Conservation (phyloP, 2,888 invertebrate species). For the Diploptera punctata region DNA sequence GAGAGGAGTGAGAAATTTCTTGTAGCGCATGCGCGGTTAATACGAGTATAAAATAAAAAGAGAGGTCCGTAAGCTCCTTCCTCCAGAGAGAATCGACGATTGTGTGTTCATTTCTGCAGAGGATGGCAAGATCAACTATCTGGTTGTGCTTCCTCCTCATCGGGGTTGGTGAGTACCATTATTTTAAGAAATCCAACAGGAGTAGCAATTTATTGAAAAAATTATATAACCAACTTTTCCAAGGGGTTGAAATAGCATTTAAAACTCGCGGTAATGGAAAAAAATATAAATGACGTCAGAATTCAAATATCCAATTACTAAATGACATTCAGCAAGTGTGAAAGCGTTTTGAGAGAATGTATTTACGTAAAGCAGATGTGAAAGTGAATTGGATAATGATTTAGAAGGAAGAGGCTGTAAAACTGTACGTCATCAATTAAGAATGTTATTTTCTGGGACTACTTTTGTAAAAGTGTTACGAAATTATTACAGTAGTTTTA, state of each 20-base stretch:
- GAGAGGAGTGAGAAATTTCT: background rate
- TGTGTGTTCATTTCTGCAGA: slow-evolving; percentile 15
- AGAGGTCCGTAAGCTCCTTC: slow-evolving; percentile 44
- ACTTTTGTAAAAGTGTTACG: no score
- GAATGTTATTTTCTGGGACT: no score
- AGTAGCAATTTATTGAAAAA: no score
- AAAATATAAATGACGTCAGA: background rate
- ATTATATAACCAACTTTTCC: no score
- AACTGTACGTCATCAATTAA: background rate
- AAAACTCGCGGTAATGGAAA: background rate
- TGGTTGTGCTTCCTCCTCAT: slow-evolving; percentile 60
- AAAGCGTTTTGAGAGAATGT: background rate
- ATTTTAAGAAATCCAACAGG: no score
- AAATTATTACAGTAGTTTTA: no score
- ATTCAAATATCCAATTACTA: background rate
- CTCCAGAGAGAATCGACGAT: slow-evolving; percentile 25
- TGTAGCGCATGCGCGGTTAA: slow-evolving; percentile 49
- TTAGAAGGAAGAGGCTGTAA: background rate
- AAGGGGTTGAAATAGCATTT: no score
- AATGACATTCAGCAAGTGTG: background rate
- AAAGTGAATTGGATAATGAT: background rate
- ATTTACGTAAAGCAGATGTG: background rate
- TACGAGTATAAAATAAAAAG: slow-evolving; percentile 57
- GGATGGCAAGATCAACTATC: slow-evolving; percentile 61
- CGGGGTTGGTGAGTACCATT: slow-evolving; percentile 58